Evolutionary conservation across 2,113 vertebrate species (phyloP).

Genomic region (Ailuropoda melanoleuca): DNA sequence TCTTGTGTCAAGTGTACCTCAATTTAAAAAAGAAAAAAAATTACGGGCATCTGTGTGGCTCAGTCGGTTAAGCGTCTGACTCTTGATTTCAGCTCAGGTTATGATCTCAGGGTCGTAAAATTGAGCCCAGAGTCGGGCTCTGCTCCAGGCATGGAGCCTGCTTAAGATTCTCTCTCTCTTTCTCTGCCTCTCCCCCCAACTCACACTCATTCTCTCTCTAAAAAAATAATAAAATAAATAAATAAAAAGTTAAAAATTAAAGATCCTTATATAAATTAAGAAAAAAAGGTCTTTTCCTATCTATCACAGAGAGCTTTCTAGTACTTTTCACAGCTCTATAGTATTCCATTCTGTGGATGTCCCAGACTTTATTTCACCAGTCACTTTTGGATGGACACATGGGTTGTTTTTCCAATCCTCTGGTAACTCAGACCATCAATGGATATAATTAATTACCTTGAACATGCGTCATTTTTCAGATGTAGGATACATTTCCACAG

Average conservation of each 20-base stretch:
- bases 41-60: not conserved
- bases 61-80: not conserved
- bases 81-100: not conserved
- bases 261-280: not conserved
- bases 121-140: not conserved
- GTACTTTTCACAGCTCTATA: not conserved
- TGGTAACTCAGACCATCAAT: not conserved
- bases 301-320: not conserved
- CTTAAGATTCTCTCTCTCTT: not conserved
- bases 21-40: not conserved
- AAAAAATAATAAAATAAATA: not conserved
- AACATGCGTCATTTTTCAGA: slow-evolving; percentile 5
- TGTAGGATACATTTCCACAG: not conserved
- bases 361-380: not conserved
- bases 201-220: not conserved
- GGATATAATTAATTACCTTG: not conserved
- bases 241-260: not conserved
- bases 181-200: not conserved
- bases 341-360: not conserved
- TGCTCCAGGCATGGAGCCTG: not conserved
- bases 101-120: not conserved
- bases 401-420: not conserved
- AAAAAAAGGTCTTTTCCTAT: not conserved
- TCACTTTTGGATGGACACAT: not conserved
- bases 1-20: not conserved